Percentiles rank a stretch among this genome's conserved stretches.
phyloP scores from a whole-genome alignment of 2,888 invertebrate species.

The Ophion ellenae region DNA sequence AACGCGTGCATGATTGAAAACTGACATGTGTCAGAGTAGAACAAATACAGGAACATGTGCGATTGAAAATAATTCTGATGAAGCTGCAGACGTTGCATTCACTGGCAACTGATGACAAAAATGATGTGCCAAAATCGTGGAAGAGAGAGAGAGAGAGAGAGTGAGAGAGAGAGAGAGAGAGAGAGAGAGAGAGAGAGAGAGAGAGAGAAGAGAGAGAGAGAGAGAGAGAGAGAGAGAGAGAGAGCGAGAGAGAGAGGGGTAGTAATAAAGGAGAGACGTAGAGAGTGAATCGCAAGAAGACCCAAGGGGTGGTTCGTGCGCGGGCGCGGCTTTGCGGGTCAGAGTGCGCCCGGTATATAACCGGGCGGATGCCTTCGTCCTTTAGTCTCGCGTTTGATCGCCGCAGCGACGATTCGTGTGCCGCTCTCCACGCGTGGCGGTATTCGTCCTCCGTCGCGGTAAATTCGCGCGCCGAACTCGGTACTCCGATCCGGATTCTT shows the following conservation, averaged over 20 bases:
- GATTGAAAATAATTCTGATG: no score
- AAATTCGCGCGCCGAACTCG: not conserved
- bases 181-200: slow-evolving; percentile 66
- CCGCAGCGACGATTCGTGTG: slow-evolving; percentile 73
- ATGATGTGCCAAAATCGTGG: not conserved
- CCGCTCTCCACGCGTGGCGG: slow-evolving; percentile 4
- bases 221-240: slow-evolving; percentile 53
- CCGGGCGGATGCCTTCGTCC: slow-evolving; percentile 82
- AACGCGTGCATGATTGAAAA: no score
- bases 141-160: slow-evolving; percentile 67
- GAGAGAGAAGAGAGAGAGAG: slow-evolving; percentile 18
- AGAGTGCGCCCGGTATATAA: slow-evolving; percentile 83
- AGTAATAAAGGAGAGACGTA: slow-evolving; percentile 58
- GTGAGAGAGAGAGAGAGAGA: slow-evolving; percentile 20
- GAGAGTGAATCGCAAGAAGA: slow-evolving; percentile 59
- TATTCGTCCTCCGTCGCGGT: not conserved
- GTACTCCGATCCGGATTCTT: not conserved
- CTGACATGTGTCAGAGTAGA: no score
- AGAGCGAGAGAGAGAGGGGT: slow-evolving; percentile 48
- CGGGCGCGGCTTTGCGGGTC: slow-evolving; percentile 83
- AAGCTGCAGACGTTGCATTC: no score
- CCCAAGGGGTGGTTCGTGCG: slow-evolving; percentile 77
- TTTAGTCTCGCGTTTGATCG: slow-evolving; percentile 81
- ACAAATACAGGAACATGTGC: no score
- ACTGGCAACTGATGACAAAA: no score